These are phyloP conservation scores for Lophotis ruficrista DNA, from an alignment of 2,113 vertebrate species.

Conservation along the genomic window DNA sequence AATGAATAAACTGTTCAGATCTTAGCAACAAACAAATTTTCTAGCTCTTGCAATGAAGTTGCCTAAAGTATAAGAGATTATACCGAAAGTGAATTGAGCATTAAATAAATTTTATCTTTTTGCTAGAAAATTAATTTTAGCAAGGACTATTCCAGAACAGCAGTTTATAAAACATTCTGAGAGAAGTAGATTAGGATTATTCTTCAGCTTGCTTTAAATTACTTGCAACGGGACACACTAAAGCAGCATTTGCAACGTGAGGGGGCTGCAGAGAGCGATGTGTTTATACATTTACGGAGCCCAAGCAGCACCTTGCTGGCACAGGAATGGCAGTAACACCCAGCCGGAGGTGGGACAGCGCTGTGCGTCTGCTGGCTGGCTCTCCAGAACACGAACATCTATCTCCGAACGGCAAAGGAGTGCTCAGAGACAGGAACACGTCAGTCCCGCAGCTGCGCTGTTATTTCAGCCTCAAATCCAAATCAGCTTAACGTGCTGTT, in stretches of 20 bases:
- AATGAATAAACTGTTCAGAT: not conserved
- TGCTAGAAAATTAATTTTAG: not conserved
- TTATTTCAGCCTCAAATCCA: not conserved
- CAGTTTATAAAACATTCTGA: not conserved
- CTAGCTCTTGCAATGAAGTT: not conserved
- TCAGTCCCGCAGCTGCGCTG: not conserved
- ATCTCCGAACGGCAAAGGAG: not conserved
- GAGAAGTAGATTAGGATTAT: not conserved
- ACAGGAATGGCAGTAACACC: not conserved
- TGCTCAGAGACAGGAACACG: not conserved
- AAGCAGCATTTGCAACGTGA: not conserved
- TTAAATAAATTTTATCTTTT: not conserved
- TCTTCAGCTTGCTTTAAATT: not conserved
- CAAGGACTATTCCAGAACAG: not conserved
- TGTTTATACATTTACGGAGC: not conserved
- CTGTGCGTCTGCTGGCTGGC: fast-evolving
- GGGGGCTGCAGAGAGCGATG: not conserved
- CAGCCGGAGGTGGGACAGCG: not conserved
- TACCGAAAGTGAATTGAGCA: not conserved
- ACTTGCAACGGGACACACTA: not conserved
- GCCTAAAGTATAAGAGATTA: not conserved
- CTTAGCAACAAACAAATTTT: not conserved
- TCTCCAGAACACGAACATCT: not conserved
- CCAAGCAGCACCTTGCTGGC: not conserved
- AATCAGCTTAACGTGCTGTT: not conserved